Conservation (phyloP, 2,113 vertebrate species). For the Otolemur garnettii region DNA sequence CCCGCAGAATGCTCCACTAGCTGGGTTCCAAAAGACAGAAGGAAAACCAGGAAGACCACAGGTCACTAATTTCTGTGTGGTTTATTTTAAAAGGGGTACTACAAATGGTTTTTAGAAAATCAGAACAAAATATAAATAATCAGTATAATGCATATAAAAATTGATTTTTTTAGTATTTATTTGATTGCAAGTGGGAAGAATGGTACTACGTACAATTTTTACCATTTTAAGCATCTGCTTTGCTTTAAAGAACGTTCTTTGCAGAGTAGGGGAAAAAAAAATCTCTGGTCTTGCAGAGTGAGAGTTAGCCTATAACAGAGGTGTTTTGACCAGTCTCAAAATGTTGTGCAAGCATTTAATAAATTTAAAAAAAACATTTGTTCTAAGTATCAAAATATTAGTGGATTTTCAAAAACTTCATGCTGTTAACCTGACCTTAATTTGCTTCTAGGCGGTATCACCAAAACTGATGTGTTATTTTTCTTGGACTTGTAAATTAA, state of each 20-base stretch:
- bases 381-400: conserved; percentile 31
- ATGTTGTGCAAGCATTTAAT: neutral
- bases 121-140: neutral
- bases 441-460: conserved; percentile 10
- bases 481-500: conserved; percentile 37
- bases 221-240: conserved; percentile 27
- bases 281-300: neutral
- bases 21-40: neutral
- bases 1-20: neutral
- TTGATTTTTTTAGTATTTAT: neutral
- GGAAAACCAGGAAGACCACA: neutral
- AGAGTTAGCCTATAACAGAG: neutral
- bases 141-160: neutral
- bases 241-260: conserved; percentile 22
- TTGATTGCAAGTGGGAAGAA: conserved; percentile 24
- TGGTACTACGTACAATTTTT: neutral
- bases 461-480: conserved; percentile 38
- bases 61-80: conserved; percentile 35
- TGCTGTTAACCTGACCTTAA: conserved; percentile 21
- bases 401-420: conserved; percentile 13
- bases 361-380: neutral
- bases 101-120: conserved; percentile 44
- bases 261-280: neutral
- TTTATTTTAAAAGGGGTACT: conserved; percentile 33
- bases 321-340: neutral